Evolutionary conservation across 2,888 invertebrate species (phyloP).

Genomic region (Drosophila koepferae): DNA sequence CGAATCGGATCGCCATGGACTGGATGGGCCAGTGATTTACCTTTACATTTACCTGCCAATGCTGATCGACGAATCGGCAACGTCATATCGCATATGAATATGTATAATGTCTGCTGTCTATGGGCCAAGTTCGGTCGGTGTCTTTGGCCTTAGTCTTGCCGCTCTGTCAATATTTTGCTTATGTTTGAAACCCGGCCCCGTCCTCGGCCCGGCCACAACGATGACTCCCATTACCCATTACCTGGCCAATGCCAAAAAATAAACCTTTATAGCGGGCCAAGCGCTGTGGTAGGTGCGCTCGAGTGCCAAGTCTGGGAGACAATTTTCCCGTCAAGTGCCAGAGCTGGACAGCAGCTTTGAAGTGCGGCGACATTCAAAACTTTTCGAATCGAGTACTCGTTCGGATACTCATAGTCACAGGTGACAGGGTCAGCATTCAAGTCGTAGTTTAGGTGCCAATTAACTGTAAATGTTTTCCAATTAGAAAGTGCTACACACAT

Average conservation of each 20-base stretch:
- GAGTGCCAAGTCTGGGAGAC: conserved; percentile 63
- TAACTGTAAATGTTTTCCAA: conserved; percentile 60
- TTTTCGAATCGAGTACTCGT: conserved; percentile 20
- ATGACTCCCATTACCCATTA: conserved; percentile 39
- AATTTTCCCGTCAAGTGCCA: conserved; percentile 60
- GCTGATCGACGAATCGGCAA: conserved; percentile 67
- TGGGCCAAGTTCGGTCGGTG: conserved; percentile 61
- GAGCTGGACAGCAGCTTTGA: conserved; percentile 61
- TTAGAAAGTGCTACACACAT: conserved; percentile 55
- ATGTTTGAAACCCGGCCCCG: conserved; percentile 38
- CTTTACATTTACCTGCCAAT: conserved; percentile 49
- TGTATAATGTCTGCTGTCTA: conserved; percentile 17
- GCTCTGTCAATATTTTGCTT: conserved; percentile 81
- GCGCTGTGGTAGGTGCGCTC: conserved; percentile 75
- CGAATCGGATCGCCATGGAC: conserved; percentile 21
- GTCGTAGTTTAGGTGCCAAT: conserved; percentile 42
- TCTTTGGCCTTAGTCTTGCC: conserved; percentile 72
- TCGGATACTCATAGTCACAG: conserved; percentile 16
- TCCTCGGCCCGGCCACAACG: conserved; percentile 2
- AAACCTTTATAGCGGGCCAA: conserved; percentile 16
- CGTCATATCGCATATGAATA: conserved; percentile 70
- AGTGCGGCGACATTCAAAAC: conserved; percentile 66
- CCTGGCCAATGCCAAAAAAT: conserved; percentile 45
- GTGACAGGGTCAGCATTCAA: conserved; percentile 50
- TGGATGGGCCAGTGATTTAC: conserved; percentile 39